phyloP scores from a whole-genome alignment of 2,888 invertebrate species.

The Anaspis maculata region DNA sequence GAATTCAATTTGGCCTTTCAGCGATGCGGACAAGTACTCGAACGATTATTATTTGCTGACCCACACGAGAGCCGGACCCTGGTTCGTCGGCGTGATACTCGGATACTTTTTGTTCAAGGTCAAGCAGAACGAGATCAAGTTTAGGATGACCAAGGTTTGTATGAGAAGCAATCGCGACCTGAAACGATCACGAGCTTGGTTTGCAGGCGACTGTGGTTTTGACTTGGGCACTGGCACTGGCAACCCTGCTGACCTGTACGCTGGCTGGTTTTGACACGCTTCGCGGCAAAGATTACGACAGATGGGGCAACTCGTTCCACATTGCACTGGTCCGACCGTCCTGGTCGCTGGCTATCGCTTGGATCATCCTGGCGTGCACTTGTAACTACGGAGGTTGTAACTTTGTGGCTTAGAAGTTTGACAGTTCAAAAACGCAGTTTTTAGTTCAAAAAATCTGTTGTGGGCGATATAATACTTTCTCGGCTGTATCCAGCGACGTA shows the following conservation, averaged over 20 bases:
- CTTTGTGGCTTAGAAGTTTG: too few species aligned
- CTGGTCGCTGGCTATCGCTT: constrained; percentile 44
- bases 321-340: constrained; percentile 39
- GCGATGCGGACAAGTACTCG: constrained; percentile 8
- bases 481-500: too few species aligned
- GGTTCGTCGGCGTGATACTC: constrained; percentile 29
- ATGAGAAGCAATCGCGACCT: too few species aligned
- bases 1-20: too few species aligned
- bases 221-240: constrained; percentile 23
- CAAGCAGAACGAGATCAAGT: constrained; percentile 8
- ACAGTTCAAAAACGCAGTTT: too few species aligned
- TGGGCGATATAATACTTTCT: too few species aligned
- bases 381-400: constrained; percentile 44
- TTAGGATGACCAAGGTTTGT: too few species aligned
- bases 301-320: constrained; percentile 25
- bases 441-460: too few species aligned
- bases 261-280: constrained; percentile 25
- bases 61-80: constrained; percentile 28
- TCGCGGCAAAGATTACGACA: constrained; percentile 20
- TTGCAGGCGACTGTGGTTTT: too few species aligned
- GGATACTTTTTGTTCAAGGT: constrained; percentile 27
- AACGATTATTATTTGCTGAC: constrained; percentile 27
- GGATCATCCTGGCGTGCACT: constrained; percentile 45
- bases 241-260: constrained; percentile 20
- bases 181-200: too few species aligned